Base-by-base conservation (phyloP, 2,888 invertebrate genomes). In the Drosophila bunnanda region DNA sequence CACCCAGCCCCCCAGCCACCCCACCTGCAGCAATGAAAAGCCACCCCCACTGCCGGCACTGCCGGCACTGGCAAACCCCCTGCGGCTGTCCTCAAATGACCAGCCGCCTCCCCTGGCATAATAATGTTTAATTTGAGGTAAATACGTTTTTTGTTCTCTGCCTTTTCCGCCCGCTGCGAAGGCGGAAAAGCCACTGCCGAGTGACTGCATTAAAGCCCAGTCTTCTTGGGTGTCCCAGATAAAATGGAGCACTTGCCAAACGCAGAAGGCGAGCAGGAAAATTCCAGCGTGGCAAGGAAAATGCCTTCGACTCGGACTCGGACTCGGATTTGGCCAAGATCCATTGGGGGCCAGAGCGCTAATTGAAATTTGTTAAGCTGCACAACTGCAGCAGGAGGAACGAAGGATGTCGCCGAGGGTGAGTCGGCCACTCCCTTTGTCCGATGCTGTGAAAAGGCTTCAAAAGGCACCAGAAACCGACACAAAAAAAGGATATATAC, bases 111-210 rank as follows among this genome's bases (percentile, higher is more conserved):
- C 54, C 57, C 60, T 57, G 36, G 90, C 89, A 89, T 91, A 90
- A 91, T 90, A 91, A 91, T 91, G 91, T 91, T 91, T 91, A 91
- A 91, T 91, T 91, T 91, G 91, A 87, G 90, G 91, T 90, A 89
- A 90, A 89, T 88, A 88, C 80, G 89, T 89, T 86, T 88, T 87
- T 81, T 79, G 82, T 83, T 77, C 75, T 68, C 79, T 60, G 74
- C 70, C 80, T 76, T 78, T 46, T 59, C 44, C 32, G 32, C 59
- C 59, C 57, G 43, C 55, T 54, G 83, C 69, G 50, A n/a, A 7
- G 44, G 39, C 39, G 52, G 41, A 46, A 60, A 58, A 44, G 44
- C 48, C 46, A 56, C 58, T 60, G 52, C 67, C 36, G 62, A 48
- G 76, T 60, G 32, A 84, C 72, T 88, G 88, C 79, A 84, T 85